Percentiles rank a stretch among this genome's conserved stretches.
phyloP scores from a whole-genome alignment of 2,888 invertebrate genomes.

The Holacanthella duospinosa region DNA sequence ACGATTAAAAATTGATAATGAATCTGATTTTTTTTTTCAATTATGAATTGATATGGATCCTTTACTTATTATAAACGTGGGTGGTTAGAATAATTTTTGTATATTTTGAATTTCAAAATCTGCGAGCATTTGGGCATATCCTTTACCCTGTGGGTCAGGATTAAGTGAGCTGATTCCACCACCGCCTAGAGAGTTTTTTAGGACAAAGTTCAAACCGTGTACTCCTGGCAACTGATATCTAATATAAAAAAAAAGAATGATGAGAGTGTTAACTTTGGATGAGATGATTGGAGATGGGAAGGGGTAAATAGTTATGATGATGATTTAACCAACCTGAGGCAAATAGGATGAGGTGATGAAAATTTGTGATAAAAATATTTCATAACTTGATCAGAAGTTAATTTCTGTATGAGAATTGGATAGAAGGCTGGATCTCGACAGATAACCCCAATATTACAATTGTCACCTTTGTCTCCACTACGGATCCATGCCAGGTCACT shows the following conservation, averaged over 20 bases:
- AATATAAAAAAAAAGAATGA: constrained; percentile 10
- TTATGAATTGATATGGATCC: too few species aligned
- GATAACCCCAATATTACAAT: constrained; percentile 45
- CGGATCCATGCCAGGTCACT: constrained; percentile 45
- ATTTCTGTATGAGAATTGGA: constrained; percentile 41
- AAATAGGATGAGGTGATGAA: constrained; percentile 3
- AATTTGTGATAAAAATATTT: too few species aligned
- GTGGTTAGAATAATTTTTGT: not conserved
- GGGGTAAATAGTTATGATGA: too few species aligned
- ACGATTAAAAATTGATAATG: too few species aligned
- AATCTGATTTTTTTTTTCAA: too few species aligned
- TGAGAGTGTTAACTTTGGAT: not conserved
- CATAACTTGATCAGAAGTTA: constrained; percentile 43
- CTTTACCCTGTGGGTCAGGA: constrained; percentile 46
- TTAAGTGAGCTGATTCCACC: constrained; percentile 46
- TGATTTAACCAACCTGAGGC: constrained; percentile 15
- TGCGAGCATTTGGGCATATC: constrained; percentile 43
- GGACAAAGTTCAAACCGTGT: constrained; percentile 44
- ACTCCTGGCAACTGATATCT: constrained; percentile 46
- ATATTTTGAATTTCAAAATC: constrained; percentile 39
- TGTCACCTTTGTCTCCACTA: constrained; percentile 47
- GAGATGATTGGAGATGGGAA: not conserved
- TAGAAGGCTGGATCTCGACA: constrained; percentile 42
- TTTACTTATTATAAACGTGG: too few species aligned
- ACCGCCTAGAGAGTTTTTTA: constrained; percentile 44